phyloP scores from a whole-genome alignment of 1,140 invertebrate species.

The Vanessa tameamea region DNA sequence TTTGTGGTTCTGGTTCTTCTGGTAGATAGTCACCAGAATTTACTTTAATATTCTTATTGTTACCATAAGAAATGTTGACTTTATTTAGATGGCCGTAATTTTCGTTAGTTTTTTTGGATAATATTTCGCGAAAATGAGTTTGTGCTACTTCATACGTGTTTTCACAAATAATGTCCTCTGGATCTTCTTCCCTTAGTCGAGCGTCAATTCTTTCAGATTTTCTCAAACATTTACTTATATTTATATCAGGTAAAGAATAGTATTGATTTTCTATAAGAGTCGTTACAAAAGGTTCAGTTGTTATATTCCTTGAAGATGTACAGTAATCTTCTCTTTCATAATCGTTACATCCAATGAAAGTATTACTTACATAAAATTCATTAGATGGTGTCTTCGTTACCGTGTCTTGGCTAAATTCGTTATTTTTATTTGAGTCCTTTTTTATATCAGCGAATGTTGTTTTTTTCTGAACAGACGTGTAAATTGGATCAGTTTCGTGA shows the following conservation, averaged over 20 bases:
- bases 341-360: conserved; percentile 62
- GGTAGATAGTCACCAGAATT: conserved; percentile 46
- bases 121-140: conserved; percentile 68
- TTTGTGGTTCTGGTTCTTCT: conserved; percentile 55
- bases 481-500: conserved; percentile 61
- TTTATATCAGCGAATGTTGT: conserved; percentile 72
- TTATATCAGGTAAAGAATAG: conserved; percentile 85
- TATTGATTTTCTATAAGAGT: conserved; percentile 84
- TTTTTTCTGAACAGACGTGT: conserved; percentile 70
- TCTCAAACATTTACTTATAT: conserved; percentile 83
- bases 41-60: conserved; percentile 43
- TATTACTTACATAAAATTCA: conserved; percentile 65
- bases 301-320: conserved; percentile 75
- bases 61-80: conserved; percentile 39
- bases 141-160: conserved; percentile 73
- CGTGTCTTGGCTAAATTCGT: conserved; percentile 54
- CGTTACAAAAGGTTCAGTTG: conserved; percentile 78
- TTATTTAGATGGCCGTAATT: conserved; percentile 74
- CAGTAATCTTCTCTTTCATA: conserved; percentile 60
- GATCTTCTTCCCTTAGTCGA: conserved; percentile 81
- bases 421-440: conserved; percentile 61
- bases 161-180: conserved; percentile 71
- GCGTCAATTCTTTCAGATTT: conserved; percentile 85
- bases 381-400: conserved; percentile 46
- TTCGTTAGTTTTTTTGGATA: conserved; percentile 57